Percentiles rank a stretch among this genome's conserved stretches.
phyloP scores from a whole-genome alignment of 53 echinoderm and acorn worm species.

The Astropecten irregularis region DNA sequence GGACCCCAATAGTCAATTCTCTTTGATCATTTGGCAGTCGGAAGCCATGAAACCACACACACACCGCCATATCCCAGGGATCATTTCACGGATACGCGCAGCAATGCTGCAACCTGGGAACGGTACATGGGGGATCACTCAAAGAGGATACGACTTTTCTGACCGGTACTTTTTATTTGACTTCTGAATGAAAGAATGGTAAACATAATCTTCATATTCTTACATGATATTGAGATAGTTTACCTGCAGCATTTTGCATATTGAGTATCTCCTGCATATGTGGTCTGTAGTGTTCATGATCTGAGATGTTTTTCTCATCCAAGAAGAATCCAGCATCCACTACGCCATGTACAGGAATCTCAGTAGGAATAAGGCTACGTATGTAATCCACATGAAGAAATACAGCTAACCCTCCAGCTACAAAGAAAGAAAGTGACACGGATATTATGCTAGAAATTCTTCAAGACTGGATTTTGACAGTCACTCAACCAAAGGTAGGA shows the following conservation, averaged over 20 bases:
- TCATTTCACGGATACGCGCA: too few relatives aligned
- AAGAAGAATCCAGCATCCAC: conserved; percentile 73
- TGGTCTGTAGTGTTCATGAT: neutral
- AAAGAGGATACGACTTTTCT: too few relatives aligned
- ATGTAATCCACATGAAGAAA: conserved; percentile 67
- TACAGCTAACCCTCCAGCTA: conserved; percentile 76
- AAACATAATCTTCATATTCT: neutral
- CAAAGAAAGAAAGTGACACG: neutral
- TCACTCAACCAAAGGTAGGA: neutral
- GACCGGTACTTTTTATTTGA: too few relatives aligned
- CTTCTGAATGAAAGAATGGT: too few relatives aligned
- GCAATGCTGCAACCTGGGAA: too few relatives aligned
- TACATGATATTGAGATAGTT: neutral
- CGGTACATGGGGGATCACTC: too few relatives aligned
- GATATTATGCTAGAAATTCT: too few relatives aligned
- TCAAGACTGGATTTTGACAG: too few relatives aligned
- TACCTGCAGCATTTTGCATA: conserved; percentile 27
- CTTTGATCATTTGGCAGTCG: too few relatives aligned
- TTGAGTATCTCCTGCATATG: neutral
- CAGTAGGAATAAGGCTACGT: conserved; percentile 35
- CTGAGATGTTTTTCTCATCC: conserved; percentile 52
- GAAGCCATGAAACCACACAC: too few relatives aligned
- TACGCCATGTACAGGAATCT: conserved; percentile 50
- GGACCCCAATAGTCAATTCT: too few relatives aligned
- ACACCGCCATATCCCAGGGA: too few relatives aligned